These are phyloP conservation scores for Sclerodermus sp. DNA, from an alignment of 2,888 invertebrate genomes.

Conservation along the genomic window DNA sequence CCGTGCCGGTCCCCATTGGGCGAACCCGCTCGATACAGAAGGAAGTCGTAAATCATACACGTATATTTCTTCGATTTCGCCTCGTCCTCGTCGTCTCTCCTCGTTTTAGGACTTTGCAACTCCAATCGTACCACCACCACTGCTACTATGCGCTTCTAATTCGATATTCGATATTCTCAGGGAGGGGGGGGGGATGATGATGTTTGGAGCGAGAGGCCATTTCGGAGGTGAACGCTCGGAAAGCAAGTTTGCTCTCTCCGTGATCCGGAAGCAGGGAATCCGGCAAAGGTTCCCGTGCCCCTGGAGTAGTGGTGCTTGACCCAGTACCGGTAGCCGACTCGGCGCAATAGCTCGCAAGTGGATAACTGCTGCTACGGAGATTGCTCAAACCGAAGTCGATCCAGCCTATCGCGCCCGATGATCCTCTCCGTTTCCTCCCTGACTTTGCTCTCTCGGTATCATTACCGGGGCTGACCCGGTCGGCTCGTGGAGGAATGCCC, in stretches of 20 bases:
- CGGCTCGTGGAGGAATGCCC: not conserved
- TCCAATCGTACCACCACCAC: no score
- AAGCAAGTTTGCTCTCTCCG: no score
- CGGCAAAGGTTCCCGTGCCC: slow-evolving; percentile 36
- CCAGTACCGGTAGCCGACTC: slow-evolving; percentile 39
- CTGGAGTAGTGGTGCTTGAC: slow-evolving; percentile 42
- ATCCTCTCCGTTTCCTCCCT: not conserved
- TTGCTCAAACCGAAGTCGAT: slow-evolving; percentile 30
- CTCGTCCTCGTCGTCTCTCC: no score
- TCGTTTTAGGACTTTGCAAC: no score
- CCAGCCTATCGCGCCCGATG: not conserved
- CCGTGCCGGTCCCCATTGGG: slow-evolving; percentile 21
- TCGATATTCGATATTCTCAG: no score
- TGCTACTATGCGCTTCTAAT: no score
- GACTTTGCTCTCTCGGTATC: not conserved
- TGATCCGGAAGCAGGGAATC: no score
- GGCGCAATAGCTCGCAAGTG: slow-evolving; percentile 40
- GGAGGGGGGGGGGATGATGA: no score
- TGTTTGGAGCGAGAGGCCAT: no score
- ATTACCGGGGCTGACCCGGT: not conserved
- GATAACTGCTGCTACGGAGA: slow-evolving; percentile 43
- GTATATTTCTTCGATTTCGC: not conserved
- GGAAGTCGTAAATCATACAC: slow-evolving; percentile 47
- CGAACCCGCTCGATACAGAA: slow-evolving; percentile 31
- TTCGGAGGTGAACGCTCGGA: no score